Base-by-base conservation (phyloP, 2,797 vertebrate species). In the Tiaroga cobitis region DNA sequence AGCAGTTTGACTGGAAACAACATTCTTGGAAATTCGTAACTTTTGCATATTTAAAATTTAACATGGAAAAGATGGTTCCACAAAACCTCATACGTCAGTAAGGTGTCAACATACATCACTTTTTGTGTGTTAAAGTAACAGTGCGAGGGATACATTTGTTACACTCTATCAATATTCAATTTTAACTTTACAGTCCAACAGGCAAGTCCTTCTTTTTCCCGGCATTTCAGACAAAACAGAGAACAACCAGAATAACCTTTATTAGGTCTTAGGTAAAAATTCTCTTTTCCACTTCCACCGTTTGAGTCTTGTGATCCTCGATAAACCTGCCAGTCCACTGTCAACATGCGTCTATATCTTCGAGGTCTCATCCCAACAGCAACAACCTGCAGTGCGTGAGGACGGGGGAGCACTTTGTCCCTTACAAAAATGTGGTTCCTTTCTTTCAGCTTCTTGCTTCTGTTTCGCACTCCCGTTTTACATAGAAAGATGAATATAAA, bases 401-500 rank as follows among this genome's bases (percentile, higher is more conserved):
- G 70, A 88, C 67, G 67, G 85, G 76, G 85, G 81, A 82, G 39
- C 79, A 81, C 72, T 78, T 84, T 85, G 84, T 89, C 87, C 80
- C 54, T 76, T 85, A 81, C 63, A 82, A 82, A 84, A 82, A 69
- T 75, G 65, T 80, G 72, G 70, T 74, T 76, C 68, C 80, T 80
- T 75, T 70, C 83, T 67, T 79, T 86, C 63, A 75, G 59, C 68
- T 79, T 74, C 79, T 81, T 89, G 83, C 75, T 70, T 82, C 78
- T 46, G 73, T 70, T 69, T 75, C 77, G 21, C 86, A 78, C 82
- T 75, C 81, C 81, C 61, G 69, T 87, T 80, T 89, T 87, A 82
- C 70, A 76, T 86, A 85, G 87, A 87, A 90, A 90, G 88, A 90
- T 86, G 83, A 88, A 88, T 88, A 89, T 75, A 87, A 86, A 89